These are phyloP conservation scores for Hippocampus kuda DNA, from an alignment of 2,797 vertebrate genomes.

Conservation along the genomic window DNA sequence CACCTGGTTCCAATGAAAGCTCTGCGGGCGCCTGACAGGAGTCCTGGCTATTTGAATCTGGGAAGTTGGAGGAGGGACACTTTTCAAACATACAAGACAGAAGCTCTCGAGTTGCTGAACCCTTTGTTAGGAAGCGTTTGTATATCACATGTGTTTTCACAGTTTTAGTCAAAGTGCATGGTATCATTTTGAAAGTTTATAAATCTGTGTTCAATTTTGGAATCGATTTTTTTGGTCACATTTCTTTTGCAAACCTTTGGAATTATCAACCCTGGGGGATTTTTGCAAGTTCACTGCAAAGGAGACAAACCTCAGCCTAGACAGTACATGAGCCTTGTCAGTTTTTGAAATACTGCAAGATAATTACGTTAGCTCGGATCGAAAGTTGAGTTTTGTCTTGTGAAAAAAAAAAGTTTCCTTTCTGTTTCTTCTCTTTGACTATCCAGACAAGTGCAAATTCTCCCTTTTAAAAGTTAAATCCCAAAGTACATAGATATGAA, in stretches of 20 bases:
- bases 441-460: not conserved
- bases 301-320: not conserved
- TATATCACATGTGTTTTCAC: not conserved
- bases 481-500: conserved; percentile 13
- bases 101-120: too few species aligned
- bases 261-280: not conserved
- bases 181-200: not conserved
- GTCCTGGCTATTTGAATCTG: too few species aligned
- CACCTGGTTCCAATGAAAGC: too few species aligned
- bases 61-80: too few species aligned
- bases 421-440: not conserved
- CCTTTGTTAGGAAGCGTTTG: not conserved
- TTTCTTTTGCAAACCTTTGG: not conserved
- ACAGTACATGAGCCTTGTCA: not conserved
- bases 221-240: not conserved
- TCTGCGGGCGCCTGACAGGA: too few species aligned
- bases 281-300: not conserved
- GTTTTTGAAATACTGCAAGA: not conserved
- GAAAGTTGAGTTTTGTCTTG: not conserved
- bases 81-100: too few species aligned
- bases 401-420: not conserved
- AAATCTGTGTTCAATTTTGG: not conserved
- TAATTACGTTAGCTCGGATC: not conserved
- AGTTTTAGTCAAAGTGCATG: not conserved
- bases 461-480: not conserved